phyloP scores from a whole-genome alignment of 2,113 vertebrate species.

The Pseudopodoces humilis region DNA sequence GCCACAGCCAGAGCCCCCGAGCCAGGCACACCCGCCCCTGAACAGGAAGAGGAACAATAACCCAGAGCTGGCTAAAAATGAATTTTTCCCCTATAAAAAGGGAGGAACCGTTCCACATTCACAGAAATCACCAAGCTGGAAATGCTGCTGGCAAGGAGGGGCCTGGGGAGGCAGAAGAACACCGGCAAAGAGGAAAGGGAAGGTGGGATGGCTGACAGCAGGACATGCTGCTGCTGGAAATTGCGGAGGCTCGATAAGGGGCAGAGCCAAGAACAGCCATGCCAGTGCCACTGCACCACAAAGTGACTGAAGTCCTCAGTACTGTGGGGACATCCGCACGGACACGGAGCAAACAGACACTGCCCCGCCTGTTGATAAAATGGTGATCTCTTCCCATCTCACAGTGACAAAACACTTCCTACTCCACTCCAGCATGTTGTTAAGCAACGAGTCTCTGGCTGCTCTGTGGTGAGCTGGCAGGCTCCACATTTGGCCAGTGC shows the following conservation, averaged over 20 bases:
- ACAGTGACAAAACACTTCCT: slow-evolving; percentile 35
- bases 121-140: neutral
- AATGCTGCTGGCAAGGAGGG: neutral
- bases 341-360: neutral
- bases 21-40: neutral
- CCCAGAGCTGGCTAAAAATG: slow-evolving; percentile 33
- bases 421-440: slow-evolving; percentile 49
- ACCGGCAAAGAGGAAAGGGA: neutral
- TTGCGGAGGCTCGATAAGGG: neutral
- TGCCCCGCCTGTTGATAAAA: slow-evolving; percentile 14
- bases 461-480: neutral
- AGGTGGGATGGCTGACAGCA: neutral
- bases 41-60: slow-evolving; percentile 41
- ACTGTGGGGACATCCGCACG: neutral
- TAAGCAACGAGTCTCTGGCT: slow-evolving; percentile 22
- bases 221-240: neutral
- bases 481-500: neutral
- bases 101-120: slow-evolving; percentile 33
- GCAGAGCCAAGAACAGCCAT: neutral
- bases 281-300: neutral
- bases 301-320: neutral
- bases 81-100: slow-evolving; percentile 45
- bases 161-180: neutral
- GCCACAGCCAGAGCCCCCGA: neutral
- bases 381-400: slow-evolving; percentile 51